Evolutionary conservation across 2,797 vertebrate genomes (phyloP).

Genomic region (Karalla daura): DNA sequence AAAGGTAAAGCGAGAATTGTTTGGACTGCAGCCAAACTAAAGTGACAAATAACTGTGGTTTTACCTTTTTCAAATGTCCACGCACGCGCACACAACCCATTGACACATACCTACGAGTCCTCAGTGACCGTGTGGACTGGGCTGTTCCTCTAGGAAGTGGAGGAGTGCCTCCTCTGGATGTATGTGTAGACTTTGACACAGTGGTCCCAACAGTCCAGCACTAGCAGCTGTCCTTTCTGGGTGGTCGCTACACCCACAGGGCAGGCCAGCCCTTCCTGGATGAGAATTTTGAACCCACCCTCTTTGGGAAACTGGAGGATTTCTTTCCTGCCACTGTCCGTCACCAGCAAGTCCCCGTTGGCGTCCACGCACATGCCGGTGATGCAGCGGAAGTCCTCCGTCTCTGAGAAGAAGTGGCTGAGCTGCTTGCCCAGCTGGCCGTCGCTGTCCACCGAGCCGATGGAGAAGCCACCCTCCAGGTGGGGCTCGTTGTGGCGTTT

Average conservation of each 20-base stretch:
- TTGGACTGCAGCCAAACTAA: constrained; percentile 57
- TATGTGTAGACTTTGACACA: constrained; percentile 98
- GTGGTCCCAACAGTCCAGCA: constrained; percentile 98
- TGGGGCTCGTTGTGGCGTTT: constrained; percentile 95
- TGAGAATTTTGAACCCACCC: constrained; percentile 92
- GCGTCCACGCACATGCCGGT: constrained; percentile 97
- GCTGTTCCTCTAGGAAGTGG: constrained; percentile 73
- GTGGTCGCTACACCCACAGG: constrained; percentile 95
- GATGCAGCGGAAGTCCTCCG: constrained; percentile 97
- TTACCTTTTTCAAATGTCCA: constrained; percentile 16
- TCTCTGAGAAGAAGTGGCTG: constrained; percentile 96
- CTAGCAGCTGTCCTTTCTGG: constrained; percentile 95
- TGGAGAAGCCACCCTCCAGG: constrained; percentile 96
- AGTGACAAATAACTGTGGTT: constrained; percentile 52
- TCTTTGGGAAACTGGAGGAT: constrained; percentile 97
- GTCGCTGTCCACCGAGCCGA: constrained; percentile 91
- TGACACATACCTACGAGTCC: constrained; percentile 20
- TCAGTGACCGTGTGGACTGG: constrained; percentile 15
- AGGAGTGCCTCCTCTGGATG: constrained; percentile 88
- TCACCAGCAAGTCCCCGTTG: constrained; percentile 94
- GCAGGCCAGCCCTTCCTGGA: constrained; percentile 93
- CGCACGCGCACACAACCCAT: constrained; percentile 24
- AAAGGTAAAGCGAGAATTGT: constrained; percentile 45
- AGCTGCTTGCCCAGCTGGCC: constrained; percentile 95
- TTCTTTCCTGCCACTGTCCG: constrained; percentile 95